Percentiles rank a stretch among this genome's conserved stretches.
Evolutionary conservation across 1,140 invertebrate species (phyloP).

Genomic region (Brachionus manjavacas): DNA sequence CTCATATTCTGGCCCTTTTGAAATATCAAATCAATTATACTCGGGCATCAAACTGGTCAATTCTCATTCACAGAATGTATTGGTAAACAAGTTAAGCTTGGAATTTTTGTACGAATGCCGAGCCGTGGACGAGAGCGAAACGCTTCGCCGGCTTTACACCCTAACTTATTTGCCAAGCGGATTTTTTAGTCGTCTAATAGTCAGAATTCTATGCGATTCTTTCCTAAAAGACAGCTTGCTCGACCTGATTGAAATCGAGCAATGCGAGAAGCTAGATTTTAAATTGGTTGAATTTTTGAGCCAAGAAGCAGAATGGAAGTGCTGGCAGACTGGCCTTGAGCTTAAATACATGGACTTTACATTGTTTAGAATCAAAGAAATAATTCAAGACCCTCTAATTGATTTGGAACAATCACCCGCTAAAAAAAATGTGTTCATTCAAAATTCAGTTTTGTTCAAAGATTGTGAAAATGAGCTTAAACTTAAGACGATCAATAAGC

Average conservation of each 20-base stretch:
- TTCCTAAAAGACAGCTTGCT: background rate
- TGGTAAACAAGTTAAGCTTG: conserved; percentile 7
- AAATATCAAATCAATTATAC: background rate
- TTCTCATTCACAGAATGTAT: background rate
- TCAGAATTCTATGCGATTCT: conserved; percentile 8
- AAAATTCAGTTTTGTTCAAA: conserved; percentile 10
- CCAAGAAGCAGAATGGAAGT: conserved; percentile 65
- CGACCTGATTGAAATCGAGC: conserved; percentile 26
- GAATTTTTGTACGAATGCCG: conserved; percentile 38
- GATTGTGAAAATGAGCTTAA: conserved; percentile 33
- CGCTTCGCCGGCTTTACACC: conserved; percentile 56
- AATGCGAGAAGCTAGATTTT: background rate
- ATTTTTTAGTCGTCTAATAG: conserved; percentile 60
- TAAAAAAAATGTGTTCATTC: conserved; percentile 46
- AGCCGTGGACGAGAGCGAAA: conserved; percentile 48
- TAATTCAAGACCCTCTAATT: conserved; percentile 61
- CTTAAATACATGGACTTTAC: conserved; percentile 73
- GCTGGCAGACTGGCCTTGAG: conserved; percentile 91
- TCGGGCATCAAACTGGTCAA: background rate
- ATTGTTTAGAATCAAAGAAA: conserved; percentile 76
- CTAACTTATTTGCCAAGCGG: conserved; percentile 96
- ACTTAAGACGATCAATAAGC: background rate
- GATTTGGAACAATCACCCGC: conserved; percentile 48
- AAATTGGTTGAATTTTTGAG: conserved; percentile 33
- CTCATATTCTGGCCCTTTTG: background rate